phyloP scores from a whole-genome alignment of 2,113 vertebrate species.

The Chaetura pelagica region DNA sequence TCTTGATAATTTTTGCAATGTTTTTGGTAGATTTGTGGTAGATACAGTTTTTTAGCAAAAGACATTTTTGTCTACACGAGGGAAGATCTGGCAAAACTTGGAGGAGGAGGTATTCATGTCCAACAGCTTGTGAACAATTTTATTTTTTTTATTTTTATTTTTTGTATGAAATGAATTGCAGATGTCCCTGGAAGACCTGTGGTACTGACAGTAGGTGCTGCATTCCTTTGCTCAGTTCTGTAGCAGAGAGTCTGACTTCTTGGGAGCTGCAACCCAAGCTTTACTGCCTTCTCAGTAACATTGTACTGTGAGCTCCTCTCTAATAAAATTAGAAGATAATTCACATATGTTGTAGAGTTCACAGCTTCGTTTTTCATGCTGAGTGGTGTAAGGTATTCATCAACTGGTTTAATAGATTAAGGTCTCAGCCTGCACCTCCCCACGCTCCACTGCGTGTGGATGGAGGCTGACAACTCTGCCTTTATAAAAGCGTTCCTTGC shows the following conservation, averaged over 20 bases:
- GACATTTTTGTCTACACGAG: not conserved
- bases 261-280: not conserved
- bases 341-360: not conserved
- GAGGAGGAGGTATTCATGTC: not conserved
- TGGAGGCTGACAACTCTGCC: constrained; percentile 58
- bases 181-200: not conserved
- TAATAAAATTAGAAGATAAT: constrained; percentile 10
- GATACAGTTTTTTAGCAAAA: not conserved
- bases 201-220: not conserved
- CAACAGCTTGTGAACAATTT: not conserved
- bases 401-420: constrained; percentile 1
- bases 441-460: not conserved
- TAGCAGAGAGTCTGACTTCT: not conserved
- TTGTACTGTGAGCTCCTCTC: not conserved
- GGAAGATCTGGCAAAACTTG: not conserved
- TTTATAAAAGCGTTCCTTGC: constrained; percentile 36
- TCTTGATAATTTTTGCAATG: not conserved
- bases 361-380: not conserved
- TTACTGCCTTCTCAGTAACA: not conserved
- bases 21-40: not conserved
- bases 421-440: constrained; percentile 39
- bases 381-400: not conserved
- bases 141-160: not conserved
- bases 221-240: not conserved
- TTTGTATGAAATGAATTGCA: not conserved